phyloP scores from a whole-genome alignment of 2,113 vertebrate genomes.

The Corythornis cristatus region DNA sequence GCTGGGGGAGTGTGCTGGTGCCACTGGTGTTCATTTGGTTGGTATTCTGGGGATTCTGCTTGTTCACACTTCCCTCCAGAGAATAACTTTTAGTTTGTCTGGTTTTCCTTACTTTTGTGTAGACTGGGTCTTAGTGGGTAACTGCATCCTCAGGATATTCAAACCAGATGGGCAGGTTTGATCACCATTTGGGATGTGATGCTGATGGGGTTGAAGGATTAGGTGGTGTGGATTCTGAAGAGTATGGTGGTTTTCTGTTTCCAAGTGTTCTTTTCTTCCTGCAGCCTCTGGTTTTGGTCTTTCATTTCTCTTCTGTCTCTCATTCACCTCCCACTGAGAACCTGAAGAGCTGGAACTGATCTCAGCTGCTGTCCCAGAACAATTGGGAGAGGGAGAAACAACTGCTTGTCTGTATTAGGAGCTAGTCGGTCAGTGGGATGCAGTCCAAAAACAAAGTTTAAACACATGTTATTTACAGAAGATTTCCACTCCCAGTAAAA shows the following conservation, averaged over 20 bases:
- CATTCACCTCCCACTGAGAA: background rate
- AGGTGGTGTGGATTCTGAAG: background rate
- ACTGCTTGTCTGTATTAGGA: background rate
- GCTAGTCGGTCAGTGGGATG: constrained; percentile 8
- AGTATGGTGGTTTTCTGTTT: background rate
- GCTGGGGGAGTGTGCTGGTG: background rate
- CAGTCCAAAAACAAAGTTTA: constrained; percentile 39
- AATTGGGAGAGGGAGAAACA: background rate
- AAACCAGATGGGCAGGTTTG: background rate
- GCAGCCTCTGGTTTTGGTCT: background rate
- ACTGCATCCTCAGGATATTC: background rate
- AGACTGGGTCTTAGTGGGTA: background rate
- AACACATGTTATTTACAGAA: constrained; percentile 51
- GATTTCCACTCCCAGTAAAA: constrained; percentile 58
- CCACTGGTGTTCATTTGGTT: rapidly evolving
- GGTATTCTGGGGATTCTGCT: background rate
- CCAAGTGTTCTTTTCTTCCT: background rate
- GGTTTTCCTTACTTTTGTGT: background rate
- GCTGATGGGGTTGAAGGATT: background rate
- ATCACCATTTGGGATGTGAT: background rate
- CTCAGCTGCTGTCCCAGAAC: background rate
- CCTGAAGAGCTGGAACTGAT: background rate
- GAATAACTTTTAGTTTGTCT: background rate
- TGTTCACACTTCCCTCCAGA: background rate
- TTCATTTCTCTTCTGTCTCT: background rate